A percentile compares a stretch with the other conserved stretches of the same genome.
Evolutionary conservation across 2,888 invertebrate genomes (phyloP).

Genomic region (Protonemura montana): DNA sequence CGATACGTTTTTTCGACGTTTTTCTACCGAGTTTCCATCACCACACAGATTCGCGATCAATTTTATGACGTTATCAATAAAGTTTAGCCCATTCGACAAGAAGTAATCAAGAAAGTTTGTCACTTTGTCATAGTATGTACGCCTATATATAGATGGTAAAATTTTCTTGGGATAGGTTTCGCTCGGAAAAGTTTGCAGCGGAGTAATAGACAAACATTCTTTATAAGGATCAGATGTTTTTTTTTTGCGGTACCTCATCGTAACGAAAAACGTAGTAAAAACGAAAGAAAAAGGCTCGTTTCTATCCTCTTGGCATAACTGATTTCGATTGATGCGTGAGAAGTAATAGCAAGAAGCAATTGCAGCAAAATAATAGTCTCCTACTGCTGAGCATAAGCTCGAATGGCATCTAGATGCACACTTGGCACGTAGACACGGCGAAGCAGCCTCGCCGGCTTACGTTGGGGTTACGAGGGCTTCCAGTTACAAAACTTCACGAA

Average conservation of each 20-base stretch:
- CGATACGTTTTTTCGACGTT: not conserved
- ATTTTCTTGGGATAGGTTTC: not conserved
- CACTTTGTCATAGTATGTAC: not conserved
- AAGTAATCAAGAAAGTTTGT: conserved; percentile 5
- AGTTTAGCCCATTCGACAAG: not conserved
- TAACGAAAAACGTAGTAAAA: not conserved
- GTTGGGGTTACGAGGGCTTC: conserved; percentile 1
- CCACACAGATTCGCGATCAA: not conserved
- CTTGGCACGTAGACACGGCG: not conserved
- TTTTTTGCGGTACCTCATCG: not conserved
- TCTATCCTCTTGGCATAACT: not conserved
- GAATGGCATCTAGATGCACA: not conserved
- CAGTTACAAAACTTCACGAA: not conserved
- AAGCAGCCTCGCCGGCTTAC: not conserved
- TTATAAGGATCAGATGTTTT: not conserved
- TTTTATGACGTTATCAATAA: conserved; percentile 12
- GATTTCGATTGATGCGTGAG: not conserved
- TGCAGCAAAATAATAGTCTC: not conserved
- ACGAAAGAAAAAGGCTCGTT: not conserved
- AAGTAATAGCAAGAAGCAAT: not conserved
- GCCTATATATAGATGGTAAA: not conserved
- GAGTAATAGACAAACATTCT: not conserved
- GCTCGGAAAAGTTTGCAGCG: not conserved
- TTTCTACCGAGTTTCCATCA: not conserved
- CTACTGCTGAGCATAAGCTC: not conserved